Evolutionary conservation across 2,888 invertebrate species (phyloP).

Genomic region (Axea sp.): DNA sequence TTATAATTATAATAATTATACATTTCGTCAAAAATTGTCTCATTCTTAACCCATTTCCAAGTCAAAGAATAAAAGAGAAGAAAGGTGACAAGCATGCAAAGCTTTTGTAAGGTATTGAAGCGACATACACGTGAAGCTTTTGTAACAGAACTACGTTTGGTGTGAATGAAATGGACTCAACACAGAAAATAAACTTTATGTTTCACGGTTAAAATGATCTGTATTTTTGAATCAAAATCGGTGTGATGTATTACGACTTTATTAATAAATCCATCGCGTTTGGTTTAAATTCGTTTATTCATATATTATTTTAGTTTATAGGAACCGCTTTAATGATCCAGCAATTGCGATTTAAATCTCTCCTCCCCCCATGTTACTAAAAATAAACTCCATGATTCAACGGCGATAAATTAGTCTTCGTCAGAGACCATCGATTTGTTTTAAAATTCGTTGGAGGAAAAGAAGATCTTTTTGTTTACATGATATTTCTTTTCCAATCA

Average conservation of each 20-base stretch:
- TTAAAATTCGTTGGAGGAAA: no score
- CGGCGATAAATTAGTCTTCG: no score
- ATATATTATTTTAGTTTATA: no score
- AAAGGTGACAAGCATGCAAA: conserved; percentile 58
- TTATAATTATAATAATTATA: no score
- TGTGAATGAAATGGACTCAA: conserved; percentile 38
- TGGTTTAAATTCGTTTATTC: conserved; percentile 6
- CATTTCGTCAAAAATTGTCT: conserved; percentile 26
- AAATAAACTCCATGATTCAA: not conserved
- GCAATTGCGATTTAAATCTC: no score
- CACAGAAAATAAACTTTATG: conserved; percentile 45
- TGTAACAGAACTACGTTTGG: conserved; percentile 50
- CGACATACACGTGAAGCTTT: conserved; percentile 47
- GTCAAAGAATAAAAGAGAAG: conserved; percentile 34
- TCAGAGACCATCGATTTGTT: no score
- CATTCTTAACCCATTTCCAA: conserved; percentile 27
- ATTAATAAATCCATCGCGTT: conserved; percentile 7
- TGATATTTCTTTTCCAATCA: no score
- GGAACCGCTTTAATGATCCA: no score
- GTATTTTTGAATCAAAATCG: conserved; percentile 33
- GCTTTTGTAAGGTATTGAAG: conserved; percentile 52
- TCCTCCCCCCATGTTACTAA: no score
- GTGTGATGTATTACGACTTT: conserved; percentile 25
- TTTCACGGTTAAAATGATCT: conserved; percentile 36
- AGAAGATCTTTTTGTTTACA: no score